phyloP scores from a whole-genome alignment of 35 echinoderm and acorn worm genomes.

The Heliocidaris tuberculata region DNA sequence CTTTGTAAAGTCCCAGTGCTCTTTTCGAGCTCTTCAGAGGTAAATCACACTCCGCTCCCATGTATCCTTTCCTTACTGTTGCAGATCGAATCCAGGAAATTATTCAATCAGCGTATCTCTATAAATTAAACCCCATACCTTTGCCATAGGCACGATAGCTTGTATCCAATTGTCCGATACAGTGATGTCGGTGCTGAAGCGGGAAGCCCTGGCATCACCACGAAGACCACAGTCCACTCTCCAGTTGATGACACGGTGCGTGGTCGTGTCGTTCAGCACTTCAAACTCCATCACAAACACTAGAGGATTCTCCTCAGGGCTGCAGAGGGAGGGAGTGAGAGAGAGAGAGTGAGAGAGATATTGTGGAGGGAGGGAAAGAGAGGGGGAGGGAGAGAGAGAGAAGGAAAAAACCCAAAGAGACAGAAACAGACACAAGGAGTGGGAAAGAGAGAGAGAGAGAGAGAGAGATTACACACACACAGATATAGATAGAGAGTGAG shows the following conservation, averaged over 20 bases:
- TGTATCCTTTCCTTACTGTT: no score
- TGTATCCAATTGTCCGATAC: conserved; percentile 22
- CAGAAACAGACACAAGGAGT: neutral
- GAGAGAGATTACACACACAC: neutral
- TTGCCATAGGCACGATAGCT: conserved; percentile 10
- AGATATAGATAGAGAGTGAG: neutral
- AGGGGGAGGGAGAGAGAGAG: neutral
- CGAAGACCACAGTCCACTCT: conserved; percentile 49
- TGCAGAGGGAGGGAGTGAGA: neutral
- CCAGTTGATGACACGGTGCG: conserved; percentile 60
- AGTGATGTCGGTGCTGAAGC: conserved; percentile 28
- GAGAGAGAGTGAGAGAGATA: neutral
- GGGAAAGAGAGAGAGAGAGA: neutral
- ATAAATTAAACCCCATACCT: neutral
- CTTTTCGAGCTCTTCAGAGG: no score
- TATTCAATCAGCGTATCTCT: no score
- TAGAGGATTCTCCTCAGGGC: conserved; percentile 39
- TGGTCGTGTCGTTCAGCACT: conserved; percentile 56
- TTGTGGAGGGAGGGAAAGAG: neutral
- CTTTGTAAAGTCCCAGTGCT: no score
- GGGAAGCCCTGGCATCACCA: conserved; percentile 22
- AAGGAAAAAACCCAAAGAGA: neutral
- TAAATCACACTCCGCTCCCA: no score
- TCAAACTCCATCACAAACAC: conserved; percentile 63
- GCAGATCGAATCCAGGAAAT: no score